Conservation (phyloP, 1,140 invertebrate species). For the Ceratina japonica region DNA sequence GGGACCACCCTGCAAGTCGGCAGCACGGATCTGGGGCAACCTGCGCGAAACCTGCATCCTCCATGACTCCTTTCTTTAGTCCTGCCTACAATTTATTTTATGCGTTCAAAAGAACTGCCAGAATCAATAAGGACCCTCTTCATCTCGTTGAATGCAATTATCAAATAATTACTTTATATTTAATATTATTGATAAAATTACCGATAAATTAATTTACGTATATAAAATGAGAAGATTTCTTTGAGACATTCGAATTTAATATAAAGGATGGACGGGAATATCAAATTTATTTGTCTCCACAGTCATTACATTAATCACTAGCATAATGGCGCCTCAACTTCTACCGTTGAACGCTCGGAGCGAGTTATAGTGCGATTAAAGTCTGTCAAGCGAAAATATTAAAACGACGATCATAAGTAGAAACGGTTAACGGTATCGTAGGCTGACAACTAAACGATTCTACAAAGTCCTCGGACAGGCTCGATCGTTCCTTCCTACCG, state of each 20-base stretch:
- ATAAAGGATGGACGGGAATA: no score
- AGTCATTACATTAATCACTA: no score
- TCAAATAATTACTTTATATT: no score
- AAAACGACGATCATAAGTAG: background rate
- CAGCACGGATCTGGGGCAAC: conserved; percentile 52
- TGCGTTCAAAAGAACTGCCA: background rate
- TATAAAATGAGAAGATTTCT: no score
- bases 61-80: background rate
- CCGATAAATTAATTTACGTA: no score
- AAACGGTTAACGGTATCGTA: conserved; percentile 1
- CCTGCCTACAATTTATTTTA: background rate
- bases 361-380: background rate
- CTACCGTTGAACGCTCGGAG: background rate
- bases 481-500: background rate
- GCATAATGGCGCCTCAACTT: no score
- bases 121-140: background rate
- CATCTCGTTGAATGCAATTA: no score
- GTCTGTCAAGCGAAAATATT: background rate
- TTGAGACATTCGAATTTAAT: no score
- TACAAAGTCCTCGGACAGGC: background rate
- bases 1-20: conserved; percentile 72
- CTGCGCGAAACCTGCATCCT: conserved; percentile 45
- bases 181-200: no score
- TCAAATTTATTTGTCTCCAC: no score
- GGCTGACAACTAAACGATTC: background rate